Conservation (phyloP, 2,797 vertebrate species). For the Carcharodon carcharias region DNA sequence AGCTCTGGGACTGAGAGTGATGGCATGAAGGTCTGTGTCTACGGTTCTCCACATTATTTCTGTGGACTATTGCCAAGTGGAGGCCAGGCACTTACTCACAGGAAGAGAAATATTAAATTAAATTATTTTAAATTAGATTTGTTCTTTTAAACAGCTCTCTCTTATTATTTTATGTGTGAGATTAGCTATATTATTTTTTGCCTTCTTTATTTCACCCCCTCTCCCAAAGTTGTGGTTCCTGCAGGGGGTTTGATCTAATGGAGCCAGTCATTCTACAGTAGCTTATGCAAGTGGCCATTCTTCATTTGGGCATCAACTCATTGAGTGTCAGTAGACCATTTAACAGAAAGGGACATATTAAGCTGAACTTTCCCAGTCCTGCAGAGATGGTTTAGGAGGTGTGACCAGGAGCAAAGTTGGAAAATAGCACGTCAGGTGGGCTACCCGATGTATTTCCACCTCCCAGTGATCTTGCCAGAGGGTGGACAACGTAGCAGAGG, state of each 20-base stretch:
- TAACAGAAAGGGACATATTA: background rate
- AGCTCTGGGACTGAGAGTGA: background rate
- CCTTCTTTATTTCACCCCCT: background rate
- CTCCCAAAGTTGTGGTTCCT: background rate
- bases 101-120: conserved; percentile 24
- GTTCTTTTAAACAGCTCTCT: background rate
- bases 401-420: too few species aligned
- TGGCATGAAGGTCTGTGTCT: conserved; percentile 15
- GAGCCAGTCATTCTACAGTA: background rate
- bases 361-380: too few species aligned
- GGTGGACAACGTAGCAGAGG: too few species aligned
- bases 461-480: too few species aligned
- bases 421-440: too few species aligned
- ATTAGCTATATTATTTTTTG: background rate
- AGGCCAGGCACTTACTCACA: conserved; percentile 16
- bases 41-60: background rate
- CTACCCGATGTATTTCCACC: too few species aligned
- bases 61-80: conserved; percentile 21
- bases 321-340: background rate
- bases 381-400: too few species aligned
- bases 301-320: background rate
- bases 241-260: background rate
- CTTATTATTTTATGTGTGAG: background rate
- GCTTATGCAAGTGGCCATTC: background rate
- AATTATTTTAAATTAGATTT: background rate